A percentile compares a stretch with the other conserved stretches of the same genome.
These are phyloP conservation scores for Pseudorhombus dupliciocellatus DNA, from an alignment of 2,113 vertebrate species.

Conservation along the genomic window DNA sequence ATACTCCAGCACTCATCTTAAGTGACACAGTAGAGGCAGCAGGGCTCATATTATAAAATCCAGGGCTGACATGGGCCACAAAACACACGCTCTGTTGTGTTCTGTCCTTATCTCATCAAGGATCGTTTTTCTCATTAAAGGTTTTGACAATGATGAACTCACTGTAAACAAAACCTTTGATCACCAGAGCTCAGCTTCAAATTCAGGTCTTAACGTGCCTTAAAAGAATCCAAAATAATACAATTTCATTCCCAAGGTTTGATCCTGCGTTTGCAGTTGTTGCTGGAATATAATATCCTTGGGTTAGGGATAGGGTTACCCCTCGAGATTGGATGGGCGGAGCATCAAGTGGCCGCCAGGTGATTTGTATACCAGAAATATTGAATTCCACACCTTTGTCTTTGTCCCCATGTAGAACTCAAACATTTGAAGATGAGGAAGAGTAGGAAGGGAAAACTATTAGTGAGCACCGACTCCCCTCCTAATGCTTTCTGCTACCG, in stretches of 20 bases:
- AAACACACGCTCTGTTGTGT: not conserved
- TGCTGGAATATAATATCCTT: constrained; percentile 66
- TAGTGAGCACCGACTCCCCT: constrained; percentile 15
- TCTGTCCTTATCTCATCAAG: not conserved
- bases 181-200: no score
- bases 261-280: constrained; percentile 17
- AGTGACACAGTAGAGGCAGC: constrained; percentile 27
- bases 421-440: constrained; percentile 1
- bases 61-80: constrained; percentile 9
- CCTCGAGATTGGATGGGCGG: constrained; percentile 22
- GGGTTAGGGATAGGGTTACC: no score
- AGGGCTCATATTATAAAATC: constrained; percentile 33
- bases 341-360: not conserved
- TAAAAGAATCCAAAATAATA: no score
- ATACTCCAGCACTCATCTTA: constrained; percentile 39
- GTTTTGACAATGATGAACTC: not conserved
- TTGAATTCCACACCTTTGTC: constrained; percentile 11
- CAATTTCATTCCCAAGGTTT: no score
- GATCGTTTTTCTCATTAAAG: not conserved
- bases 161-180: not conserved
- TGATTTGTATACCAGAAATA: constrained; percentile 23
- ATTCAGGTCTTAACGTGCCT: no score
- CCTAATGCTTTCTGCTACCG: constrained; percentile 40
- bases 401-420: not conserved
- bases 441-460: not conserved